These are phyloP conservation scores for Cetonia aurata DNA, from an alignment of 2,888 invertebrate species.

Conservation along the genomic window DNA sequence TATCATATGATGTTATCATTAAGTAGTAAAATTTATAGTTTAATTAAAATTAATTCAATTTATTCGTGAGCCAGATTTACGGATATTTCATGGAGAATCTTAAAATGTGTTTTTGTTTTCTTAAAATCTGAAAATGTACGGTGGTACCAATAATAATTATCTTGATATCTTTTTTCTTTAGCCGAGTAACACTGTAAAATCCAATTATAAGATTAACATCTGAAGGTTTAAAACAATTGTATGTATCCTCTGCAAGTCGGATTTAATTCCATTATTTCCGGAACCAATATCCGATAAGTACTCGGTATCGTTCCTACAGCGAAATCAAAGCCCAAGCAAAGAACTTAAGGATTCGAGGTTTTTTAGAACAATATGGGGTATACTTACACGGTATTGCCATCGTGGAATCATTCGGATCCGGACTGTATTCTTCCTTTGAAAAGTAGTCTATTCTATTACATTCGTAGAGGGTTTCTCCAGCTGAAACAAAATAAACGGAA, in stretches of 20 bases:
- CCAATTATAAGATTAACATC: too few relatives aligned
- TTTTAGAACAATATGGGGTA: constrained; percentile 26
- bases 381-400: constrained; percentile 94
- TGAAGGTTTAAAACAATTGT: too few relatives aligned
- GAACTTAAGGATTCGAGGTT: background rate
- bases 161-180: too few relatives aligned
- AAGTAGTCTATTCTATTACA: constrained; percentile 92
- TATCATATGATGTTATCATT: too few relatives aligned
- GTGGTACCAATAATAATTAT: too few relatives aligned
- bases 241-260: background rate
- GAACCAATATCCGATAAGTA: background rate
- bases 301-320: constrained; percentile 8
- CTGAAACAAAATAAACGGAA: constrained; percentile 67
- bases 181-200: too few relatives aligned
- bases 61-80: too few relatives aligned
- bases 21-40: too few relatives aligned
- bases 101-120: too few relatives aligned
- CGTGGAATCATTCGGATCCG: constrained; percentile 91
- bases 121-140: too few relatives aligned
- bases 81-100: too few relatives aligned
- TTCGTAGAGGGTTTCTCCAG: constrained; percentile 77
- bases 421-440: constrained; percentile 86
- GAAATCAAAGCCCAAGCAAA: constrained; percentile 17
- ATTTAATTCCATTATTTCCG: constrained; percentile 27
- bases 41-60: too few relatives aligned